phyloP scores from a whole-genome alignment of 1,140 invertebrate species.

The Asobara japonica region DNA sequence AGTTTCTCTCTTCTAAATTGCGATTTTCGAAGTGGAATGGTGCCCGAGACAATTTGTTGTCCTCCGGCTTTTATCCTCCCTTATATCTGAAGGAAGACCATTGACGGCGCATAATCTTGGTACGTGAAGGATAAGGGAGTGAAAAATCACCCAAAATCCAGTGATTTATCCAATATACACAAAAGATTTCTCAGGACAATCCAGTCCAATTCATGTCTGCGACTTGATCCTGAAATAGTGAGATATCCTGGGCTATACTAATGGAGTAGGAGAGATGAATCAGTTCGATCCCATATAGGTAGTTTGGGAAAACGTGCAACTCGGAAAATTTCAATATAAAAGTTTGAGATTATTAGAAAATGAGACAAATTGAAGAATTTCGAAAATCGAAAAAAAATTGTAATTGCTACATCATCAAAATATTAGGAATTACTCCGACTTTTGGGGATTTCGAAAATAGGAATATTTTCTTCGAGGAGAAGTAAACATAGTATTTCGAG shows the following conservation, averaged over 20 bases:
- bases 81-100: constrained; percentile 1
- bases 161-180: constrained; percentile 39
- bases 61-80: constrained; percentile 8
- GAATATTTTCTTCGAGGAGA: background rate
- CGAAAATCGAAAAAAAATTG: too few species aligned
- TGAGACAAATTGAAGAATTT: too few species aligned
- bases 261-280: background rate
- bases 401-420: too few species aligned
- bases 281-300: background rate
- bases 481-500: background rate
- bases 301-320: too few species aligned
- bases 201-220: constrained; percentile 31
- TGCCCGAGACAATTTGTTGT: constrained; percentile 33
- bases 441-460: too few species aligned
- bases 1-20: constrained; percentile 12
- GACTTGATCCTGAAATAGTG: constrained; percentile 41
- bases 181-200: constrained; percentile 29
- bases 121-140: constrained; percentile 20
- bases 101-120: constrained; percentile 13
- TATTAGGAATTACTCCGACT: too few species aligned
- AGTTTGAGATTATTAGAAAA: too few species aligned
- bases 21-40: constrained; percentile 6
- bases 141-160: constrained; percentile 35
- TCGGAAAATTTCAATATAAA: too few species aligned
- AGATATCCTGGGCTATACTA: background rate